Evolutionary conservation across 2,888 invertebrate species (phyloP).

Genomic region (Galerucella nymphaeae): DNA sequence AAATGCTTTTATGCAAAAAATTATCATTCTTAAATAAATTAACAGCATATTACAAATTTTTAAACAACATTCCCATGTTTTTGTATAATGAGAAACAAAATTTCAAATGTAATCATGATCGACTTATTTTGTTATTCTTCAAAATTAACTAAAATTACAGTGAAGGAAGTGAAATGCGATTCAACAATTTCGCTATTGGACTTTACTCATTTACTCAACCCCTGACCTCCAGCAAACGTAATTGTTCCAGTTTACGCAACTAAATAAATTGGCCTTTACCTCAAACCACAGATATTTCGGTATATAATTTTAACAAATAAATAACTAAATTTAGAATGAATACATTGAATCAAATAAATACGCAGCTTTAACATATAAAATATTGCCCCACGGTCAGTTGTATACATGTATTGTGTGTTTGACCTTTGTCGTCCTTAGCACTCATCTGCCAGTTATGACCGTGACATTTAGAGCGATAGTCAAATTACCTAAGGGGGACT

Average conservation of each 20-base stretch:
- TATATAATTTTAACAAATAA: not conserved
- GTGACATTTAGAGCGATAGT: not conserved
- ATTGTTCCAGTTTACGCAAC: not conserved
- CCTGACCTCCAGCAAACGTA: conserved; percentile 12
- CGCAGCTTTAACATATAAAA: not conserved
- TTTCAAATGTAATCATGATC: no score
- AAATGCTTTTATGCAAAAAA: conserved; percentile 1
- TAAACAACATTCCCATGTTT: no score
- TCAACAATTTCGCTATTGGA: conserved; percentile 14
- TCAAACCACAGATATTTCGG: not conserved
- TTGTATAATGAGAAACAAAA: no score
- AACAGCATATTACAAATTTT: no score
- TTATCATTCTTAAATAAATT: not conserved
- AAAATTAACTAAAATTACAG: not conserved
- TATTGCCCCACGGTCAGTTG: not conserved
- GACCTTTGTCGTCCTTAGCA: not conserved
- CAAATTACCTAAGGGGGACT: not conserved
- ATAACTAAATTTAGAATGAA: not conserved
- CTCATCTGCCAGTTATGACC: not conserved
- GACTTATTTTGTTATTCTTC: no score
- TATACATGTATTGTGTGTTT: not conserved
- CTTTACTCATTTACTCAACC: conserved; percentile 19
- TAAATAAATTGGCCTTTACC: not conserved
- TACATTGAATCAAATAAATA: not conserved
- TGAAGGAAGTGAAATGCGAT: not conserved